These are phyloP conservation scores for Cephalotes varians DNA, from an alignment of 2,888 invertebrate genomes.

Conservation along the genomic window DNA sequence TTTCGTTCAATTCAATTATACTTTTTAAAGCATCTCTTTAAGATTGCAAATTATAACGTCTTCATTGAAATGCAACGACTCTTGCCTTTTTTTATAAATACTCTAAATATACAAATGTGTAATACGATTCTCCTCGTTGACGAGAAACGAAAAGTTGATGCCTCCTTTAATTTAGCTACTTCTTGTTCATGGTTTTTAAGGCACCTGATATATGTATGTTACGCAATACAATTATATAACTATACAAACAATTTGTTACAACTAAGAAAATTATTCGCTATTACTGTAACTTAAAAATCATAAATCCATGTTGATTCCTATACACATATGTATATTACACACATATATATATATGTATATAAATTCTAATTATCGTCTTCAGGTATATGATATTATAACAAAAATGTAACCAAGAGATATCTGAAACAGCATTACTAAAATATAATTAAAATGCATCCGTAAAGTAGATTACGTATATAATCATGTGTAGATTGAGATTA, in stretches of 20 bases:
- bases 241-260: constrained; percentile 40
- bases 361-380: constrained; percentile 47
- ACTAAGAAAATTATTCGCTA: constrained; percentile 46
- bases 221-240: constrained; percentile 58
- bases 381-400: neutral
- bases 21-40: constrained; percentile 57
- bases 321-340: too few species aligned
- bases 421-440: neutral
- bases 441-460: constrained; percentile 11
- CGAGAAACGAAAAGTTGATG: constrained; percentile 68
- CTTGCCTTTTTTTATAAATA: constrained; percentile 1
- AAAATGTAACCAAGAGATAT: neutral
- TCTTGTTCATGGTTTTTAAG: constrained; percentile 77
- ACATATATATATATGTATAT: too few species aligned
- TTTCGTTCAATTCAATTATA: constrained; percentile 65
- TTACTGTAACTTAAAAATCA: constrained; percentile 73
- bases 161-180: constrained; percentile 65
- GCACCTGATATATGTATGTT: constrained; percentile 69
- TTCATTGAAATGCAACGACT: constrained; percentile 50
- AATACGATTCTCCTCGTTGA: constrained; percentile 59
- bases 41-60: constrained; percentile 59
- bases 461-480: neutral
- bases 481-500: neutral
- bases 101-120: constrained; percentile 50
- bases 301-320: constrained; percentile 64